phyloP scores from a whole-genome alignment of 1,140 invertebrate species.

The Reticulitermes speratus region DNA sequence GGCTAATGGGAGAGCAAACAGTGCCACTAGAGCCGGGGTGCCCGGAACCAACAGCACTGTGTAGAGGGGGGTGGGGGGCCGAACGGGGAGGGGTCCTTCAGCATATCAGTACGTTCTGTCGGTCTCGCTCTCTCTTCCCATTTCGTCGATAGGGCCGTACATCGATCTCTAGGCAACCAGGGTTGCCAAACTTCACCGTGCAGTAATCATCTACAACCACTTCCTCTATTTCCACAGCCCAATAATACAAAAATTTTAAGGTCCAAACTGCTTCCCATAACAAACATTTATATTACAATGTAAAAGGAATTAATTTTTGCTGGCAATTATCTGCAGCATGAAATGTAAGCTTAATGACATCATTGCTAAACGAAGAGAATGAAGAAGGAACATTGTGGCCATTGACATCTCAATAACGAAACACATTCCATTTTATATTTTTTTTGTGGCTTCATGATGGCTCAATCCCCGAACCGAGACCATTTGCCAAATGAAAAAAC shows the following conservation, averaged over 20 bases:
- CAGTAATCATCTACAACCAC: background rate
- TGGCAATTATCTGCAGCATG: too few species aligned
- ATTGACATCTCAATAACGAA: too few species aligned
- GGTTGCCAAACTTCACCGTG: constrained; percentile 26
- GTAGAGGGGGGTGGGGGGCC: background rate
- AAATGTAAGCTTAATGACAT: too few species aligned
- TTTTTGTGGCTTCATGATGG: too few species aligned
- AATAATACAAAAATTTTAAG: background rate
- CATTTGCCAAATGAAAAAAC: too few species aligned
- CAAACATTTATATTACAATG: background rate
- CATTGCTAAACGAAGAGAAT: too few species aligned
- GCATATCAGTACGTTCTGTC: constrained; percentile 7
- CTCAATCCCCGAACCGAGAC: too few species aligned
- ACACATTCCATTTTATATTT: too few species aligned
- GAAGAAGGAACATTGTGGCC: too few species aligned
- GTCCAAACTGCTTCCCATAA: background rate
- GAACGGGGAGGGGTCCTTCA: constrained; percentile 15
- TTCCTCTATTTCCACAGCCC: background rate
- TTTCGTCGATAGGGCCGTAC: constrained; percentile 24
- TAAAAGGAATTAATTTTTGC: background rate
- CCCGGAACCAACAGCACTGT: constrained; percentile 26
- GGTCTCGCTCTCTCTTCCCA: background rate
- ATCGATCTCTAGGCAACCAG: constrained; percentile 26
- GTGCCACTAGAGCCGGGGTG: background rate
- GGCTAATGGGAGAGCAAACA: constrained; percentile 32